A percentile compares a stretch with the other conserved stretches of the same genome.
These are phyloP conservation scores for Zenarchopterus dispar DNA, from an alignment of 2,797 vertebrate genomes.

Conservation along the genomic window DNA sequence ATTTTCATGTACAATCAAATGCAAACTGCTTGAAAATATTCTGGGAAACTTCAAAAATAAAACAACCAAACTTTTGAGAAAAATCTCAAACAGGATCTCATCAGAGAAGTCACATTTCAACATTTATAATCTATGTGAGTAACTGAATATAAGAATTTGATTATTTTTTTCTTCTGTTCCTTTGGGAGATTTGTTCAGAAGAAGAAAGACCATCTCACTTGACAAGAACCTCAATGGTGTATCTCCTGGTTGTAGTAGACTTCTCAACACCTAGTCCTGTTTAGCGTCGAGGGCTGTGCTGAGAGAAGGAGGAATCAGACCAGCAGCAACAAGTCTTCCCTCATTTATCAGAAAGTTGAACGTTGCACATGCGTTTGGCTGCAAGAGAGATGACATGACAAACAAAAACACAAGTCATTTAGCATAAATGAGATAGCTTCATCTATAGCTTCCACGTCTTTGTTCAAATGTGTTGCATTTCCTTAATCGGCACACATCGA, in stretches of 20 bases:
- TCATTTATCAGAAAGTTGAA: conserved; percentile 93
- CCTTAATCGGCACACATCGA: neutral
- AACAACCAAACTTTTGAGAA: neutral
- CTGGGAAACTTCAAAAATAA: neutral
- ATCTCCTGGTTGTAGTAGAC: conserved; percentile 2
- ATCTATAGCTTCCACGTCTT: neutral
- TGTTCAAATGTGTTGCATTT: neutral
- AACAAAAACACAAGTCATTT: neutral
- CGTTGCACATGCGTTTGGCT: conserved; percentile 95
- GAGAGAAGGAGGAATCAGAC: conserved; percentile 86
- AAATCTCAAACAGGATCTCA: neutral
- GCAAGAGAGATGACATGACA: conserved; percentile 21
- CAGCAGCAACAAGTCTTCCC: conserved; percentile 85
- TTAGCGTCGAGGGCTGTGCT: conserved; percentile 52
- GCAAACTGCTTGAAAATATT: neutral
- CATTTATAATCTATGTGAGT: neutral
- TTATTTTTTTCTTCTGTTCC: neutral
- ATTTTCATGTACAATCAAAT: conserved; percentile 1
- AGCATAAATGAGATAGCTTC: neutral
- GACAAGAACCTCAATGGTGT: conserved; percentile 5
- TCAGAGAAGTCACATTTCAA: neutral
- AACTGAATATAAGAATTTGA: neutral
- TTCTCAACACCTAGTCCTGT: conserved; percentile 13
- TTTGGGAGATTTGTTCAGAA: conserved; percentile 2
- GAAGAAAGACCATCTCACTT: neutral